Conservation (phyloP, 2,797 vertebrate genomes). For the Coregonus ussuriensis region DNA sequence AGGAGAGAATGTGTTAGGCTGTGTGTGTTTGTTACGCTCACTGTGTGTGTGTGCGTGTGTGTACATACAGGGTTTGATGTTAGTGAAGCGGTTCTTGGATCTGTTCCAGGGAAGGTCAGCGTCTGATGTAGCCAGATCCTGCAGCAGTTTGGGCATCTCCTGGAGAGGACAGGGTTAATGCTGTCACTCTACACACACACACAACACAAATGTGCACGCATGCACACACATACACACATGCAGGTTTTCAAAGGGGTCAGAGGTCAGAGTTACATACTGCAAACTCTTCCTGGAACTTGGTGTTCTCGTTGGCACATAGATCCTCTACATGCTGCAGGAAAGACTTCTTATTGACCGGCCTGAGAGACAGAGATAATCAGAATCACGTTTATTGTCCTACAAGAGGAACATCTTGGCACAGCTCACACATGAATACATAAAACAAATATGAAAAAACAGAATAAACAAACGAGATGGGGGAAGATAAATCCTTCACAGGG, state of each 20-base stretch:
- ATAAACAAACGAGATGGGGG: conserved; percentile 13
- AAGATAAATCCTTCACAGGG: neutral
- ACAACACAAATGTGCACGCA: conserved; percentile 61
- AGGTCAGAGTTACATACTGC: conserved; percentile 76
- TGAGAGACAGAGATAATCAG: conserved; percentile 64
- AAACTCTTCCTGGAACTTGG: conserved; percentile 99
- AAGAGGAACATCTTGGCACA: too few species aligned
- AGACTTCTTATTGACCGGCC: conserved; percentile 95
- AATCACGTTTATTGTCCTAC: too few species aligned
- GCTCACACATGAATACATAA: too few species aligned
- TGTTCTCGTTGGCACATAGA: conserved; percentile 93
- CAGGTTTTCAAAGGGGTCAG: neutral
- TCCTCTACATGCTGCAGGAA: conserved; percentile 97
- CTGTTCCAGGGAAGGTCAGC: conserved; percentile 97
- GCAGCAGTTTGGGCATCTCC: conserved; percentile 95
- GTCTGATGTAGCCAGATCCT: conserved; percentile 92
- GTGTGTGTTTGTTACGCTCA: neutral
- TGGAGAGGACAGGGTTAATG: conserved; percentile 65
- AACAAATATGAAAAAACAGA: too few species aligned
- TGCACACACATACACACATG: conserved; percentile 73
- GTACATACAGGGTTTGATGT: conserved; percentile 93
- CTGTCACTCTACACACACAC: conserved; percentile 40
- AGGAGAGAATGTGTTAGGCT: neutral
- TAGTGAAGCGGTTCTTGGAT: conserved; percentile 97
- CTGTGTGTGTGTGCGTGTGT: conserved; percentile 10